phyloP scores from a whole-genome alignment of 2,113 vertebrate genomes.

The Stegastes partitus region DNA sequence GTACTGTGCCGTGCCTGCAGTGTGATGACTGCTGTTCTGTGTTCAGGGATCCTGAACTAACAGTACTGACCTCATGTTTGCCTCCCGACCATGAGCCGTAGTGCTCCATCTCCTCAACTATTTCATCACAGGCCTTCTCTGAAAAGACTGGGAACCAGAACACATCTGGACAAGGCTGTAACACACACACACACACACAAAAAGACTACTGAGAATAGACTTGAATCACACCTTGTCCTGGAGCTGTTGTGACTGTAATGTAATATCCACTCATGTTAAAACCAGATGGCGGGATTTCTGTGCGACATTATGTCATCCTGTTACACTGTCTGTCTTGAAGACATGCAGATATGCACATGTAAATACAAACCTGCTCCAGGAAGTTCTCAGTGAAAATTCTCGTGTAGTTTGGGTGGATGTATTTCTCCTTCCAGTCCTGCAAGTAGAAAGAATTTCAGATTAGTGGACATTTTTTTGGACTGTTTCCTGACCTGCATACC shows the following conservation, averaged over 20 bases:
- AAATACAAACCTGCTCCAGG: conserved; percentile 90
- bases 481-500: conserved; percentile 60
- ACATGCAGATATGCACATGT: conserved; percentile 57
- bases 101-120: conserved; percentile 97
- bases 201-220: conserved; percentile 34
- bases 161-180: conserved; percentile 97
- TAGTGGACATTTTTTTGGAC: conserved; percentile 21
- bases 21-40: conserved; percentile 13
- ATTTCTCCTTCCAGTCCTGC: conserved; percentile 99
- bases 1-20: background rate
- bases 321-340: background rate
- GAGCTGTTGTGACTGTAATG: conserved; percentile 32
- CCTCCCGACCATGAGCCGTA: conserved; percentile 96
- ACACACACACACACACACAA: conserved; percentile 52
- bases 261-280: conserved; percentile 41
- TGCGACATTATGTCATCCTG: conserved; percentile 27
- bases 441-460: conserved; percentile 39
- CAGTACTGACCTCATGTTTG: conserved; percentile 89
- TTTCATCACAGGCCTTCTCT: conserved; percentile 92
- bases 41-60: conserved; percentile 23
- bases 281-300: conserved; percentile 60
- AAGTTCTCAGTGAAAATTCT: conserved; percentile 95
- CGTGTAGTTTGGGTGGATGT: conserved; percentile 94
- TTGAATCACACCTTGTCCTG: conserved; percentile 36
- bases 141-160: conserved; percentile 99